phyloP scores from a whole-genome alignment of 2,888 invertebrate species.

The Ganaspis brasiliensis region DNA sequence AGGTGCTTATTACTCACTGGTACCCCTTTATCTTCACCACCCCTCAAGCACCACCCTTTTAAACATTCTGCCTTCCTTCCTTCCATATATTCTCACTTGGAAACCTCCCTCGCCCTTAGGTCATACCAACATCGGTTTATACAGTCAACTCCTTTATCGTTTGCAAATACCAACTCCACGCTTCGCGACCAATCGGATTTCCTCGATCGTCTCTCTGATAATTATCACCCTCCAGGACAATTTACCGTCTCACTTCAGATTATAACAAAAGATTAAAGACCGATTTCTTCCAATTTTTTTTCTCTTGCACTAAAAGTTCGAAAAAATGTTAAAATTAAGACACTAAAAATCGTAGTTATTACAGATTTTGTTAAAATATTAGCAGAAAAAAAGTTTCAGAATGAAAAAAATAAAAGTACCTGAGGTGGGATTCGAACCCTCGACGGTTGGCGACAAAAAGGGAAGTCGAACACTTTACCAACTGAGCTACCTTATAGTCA shows the following conservation, averaged over 20 bases:
- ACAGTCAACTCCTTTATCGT: slow-evolving; percentile 66
- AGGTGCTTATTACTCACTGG: slow-evolving; percentile 80
- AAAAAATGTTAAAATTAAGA: too few relatives aligned
- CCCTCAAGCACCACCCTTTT: slow-evolving; percentile 49
- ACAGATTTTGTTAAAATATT: too few relatives aligned
- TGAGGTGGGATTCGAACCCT: too few relatives aligned
- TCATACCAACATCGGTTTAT: slow-evolving; percentile 66
- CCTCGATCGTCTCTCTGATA: slow-evolving; percentile 26
- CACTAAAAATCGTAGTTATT: too few relatives aligned
- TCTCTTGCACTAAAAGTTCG: too few relatives aligned
- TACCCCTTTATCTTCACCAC: slow-evolving; percentile 57
- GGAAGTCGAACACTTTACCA: too few relatives aligned
- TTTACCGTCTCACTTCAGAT: slow-evolving; percentile 3
- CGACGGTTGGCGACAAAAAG: too few relatives aligned
- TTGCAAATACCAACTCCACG: slow-evolving; percentile 60
- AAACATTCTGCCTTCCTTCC: slow-evolving; percentile 57
- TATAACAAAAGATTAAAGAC: background rate
- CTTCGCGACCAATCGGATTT: slow-evolving; percentile 42
- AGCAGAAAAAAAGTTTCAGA: too few relatives aligned
- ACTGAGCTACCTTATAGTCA: too few relatives aligned
- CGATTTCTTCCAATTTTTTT: background rate
- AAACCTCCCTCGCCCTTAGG: slow-evolving; percentile 76
- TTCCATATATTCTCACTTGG: slow-evolving; percentile 61
- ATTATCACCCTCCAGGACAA: slow-evolving; percentile 37
- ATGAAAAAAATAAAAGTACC: too few relatives aligned